phyloP scores from a whole-genome alignment of 2,888 invertebrate species.

The Phaonia tiefii region DNA sequence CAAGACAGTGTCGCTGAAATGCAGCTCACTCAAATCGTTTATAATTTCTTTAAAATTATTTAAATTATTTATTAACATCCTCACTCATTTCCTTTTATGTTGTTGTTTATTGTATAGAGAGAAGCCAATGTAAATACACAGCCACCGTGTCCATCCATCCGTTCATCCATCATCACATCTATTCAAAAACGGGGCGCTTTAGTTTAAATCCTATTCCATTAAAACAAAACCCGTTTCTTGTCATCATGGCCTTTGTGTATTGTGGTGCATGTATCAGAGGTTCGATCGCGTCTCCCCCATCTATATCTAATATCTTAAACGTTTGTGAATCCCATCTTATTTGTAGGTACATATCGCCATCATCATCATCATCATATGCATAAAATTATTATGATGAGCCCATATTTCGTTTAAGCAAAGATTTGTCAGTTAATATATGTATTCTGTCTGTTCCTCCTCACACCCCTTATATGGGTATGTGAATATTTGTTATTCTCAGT shows the following conservation, averaged over 20 bases:
- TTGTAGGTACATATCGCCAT: constrained; percentile 22
- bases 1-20: constrained; percentile 1
- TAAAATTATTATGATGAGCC: background rate
- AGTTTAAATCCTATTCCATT: constrained; percentile 50
- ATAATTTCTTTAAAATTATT: constrained; percentile 54
- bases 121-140: too few species aligned
- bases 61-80: constrained; percentile 59
- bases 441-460: too few species aligned
- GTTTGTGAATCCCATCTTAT: constrained; percentile 4
- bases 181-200: constrained; percentile 35
- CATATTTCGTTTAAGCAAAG: constrained; percentile 12
- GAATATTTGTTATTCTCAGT: background rate
- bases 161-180: background rate
- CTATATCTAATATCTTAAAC: constrained; percentile 13
- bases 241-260: background rate
- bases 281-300: background rate
- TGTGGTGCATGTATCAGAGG: background rate
- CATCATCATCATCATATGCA: constrained; percentile 14
- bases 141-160: background rate
- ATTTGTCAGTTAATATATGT: constrained; percentile 8
- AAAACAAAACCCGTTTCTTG: constrained; percentile 38
- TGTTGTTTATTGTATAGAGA: too few species aligned
- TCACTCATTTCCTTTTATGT: constrained; percentile 14
- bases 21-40: constrained; percentile 4
- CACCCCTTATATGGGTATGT: too few species aligned